A percentile compares a stretch with the other conserved stretches of the same genome.
Conservation (phyloP, 2,113 vertebrate genomes). For the Archocentrus centrarchus region DNA sequence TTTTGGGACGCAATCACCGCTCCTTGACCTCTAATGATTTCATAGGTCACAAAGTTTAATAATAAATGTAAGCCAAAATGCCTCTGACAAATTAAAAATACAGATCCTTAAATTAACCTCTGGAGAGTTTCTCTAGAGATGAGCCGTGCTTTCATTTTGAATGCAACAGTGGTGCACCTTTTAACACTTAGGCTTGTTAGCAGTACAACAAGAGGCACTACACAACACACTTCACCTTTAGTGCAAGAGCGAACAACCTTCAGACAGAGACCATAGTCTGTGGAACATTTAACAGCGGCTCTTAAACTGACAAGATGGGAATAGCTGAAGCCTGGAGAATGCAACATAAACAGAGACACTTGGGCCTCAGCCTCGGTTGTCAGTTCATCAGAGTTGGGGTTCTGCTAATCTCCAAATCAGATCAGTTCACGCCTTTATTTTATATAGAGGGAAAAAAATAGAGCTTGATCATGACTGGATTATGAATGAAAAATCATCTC, state of each 20-base stretch:
- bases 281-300: background rate
- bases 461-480: background rate
- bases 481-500: background rate
- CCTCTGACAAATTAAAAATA: background rate
- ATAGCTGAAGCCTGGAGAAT: conserved; percentile 11
- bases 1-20: background rate
- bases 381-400: conserved; percentile 4
- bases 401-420: background rate
- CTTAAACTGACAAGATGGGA: background rate
- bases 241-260: background rate
- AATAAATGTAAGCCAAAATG: background rate
- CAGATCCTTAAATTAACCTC: background rate
- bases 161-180: background rate
- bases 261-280: background rate
- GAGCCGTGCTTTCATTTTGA: background rate
- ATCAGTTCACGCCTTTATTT: background rate
- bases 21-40: too few species aligned
- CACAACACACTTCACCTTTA: conserved; percentile 37
- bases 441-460: background rate
- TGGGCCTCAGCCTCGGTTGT: background rate
- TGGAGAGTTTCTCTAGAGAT: background rate
- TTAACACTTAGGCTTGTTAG: background rate
- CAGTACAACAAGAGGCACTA: background rate
- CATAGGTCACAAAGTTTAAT: too few species aligned
- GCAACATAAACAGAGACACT: conserved; percentile 2